Evolutionary conservation across 2,888 invertebrate species (phyloP), one percentile per base, ranked within the genome.

Genomic region (Bhutanitis thaidina): DNA sequence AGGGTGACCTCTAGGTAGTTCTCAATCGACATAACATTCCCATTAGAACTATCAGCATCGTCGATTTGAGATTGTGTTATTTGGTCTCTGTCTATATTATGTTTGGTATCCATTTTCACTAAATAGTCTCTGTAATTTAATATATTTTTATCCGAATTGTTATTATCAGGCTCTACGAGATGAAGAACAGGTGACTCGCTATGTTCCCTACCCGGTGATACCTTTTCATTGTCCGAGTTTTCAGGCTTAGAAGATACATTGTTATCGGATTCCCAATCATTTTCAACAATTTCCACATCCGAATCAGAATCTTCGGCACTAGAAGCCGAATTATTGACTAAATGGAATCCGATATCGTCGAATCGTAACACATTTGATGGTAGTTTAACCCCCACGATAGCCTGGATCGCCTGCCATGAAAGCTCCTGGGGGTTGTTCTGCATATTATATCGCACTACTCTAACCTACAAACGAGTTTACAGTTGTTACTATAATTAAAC

Each of bases 391-490:
- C 90, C 90, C 69, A 90, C 89, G 64, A 90, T 90, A 82, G 87
- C 80, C 77, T 90, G 89, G 74, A 90, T 90, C 77, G 90, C 90
- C 80, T 90, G 89, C 90, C 90, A 90, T 86, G 90, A 90, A 83
- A 90, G 90, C 87, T 90, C 87, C 82, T 90, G 90, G 86, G 90
- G 90, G 89, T 90, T 89, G 87, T 85, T 89, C 89, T 90, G 90
- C 90, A 90, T 90, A 87, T 86, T 89, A 87, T 79, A 83, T 85
- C 82, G 89, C 77, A 85, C 89, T 87, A 90, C 75, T 87, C 77
- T 90, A 90, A 90, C 90, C 90, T 90, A 90, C 77, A 90, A 90
- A 90, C 75, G 84, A 85, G 78, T 79, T 77, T 81, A 71, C 64
- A 77, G 67, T 72, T 70, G 82, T 88, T 88, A 89, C 80, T 76